Percentiles rank a stretch among this genome's conserved stretches.
These are phyloP conservation scores for Columba livia DNA, from an alignment of 2,113 vertebrate species.

Conservation along the genomic window DNA sequence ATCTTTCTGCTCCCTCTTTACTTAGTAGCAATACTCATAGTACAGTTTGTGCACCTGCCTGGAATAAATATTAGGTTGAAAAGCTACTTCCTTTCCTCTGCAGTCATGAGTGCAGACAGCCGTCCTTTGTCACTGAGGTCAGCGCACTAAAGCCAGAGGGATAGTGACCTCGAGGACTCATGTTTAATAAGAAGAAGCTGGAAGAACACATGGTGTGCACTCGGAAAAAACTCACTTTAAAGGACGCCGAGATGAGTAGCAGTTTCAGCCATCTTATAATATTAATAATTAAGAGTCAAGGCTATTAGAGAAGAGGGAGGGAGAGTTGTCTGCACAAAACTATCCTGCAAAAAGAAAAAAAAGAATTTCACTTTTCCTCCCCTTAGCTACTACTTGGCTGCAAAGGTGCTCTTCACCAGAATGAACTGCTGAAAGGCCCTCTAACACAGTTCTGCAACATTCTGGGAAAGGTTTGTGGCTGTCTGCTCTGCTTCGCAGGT, in stretches of 20 bases:
- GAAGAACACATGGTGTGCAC: not conserved
- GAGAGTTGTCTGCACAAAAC: not conserved
- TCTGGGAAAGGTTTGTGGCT: not conserved
- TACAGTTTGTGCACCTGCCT: not conserved
- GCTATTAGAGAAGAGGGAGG: not conserved
- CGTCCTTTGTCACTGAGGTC: not conserved
- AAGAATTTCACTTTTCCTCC: not conserved
- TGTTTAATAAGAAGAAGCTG: not conserved
- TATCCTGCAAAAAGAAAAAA: not conserved
- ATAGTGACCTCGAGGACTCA: not conserved
- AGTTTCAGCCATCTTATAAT: not conserved
- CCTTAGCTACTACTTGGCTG: not conserved
- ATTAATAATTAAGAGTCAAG: not conserved
- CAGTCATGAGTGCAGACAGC: not conserved
- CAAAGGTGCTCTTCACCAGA: not conserved
- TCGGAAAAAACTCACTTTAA: not conserved
- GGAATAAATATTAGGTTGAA: not conserved
- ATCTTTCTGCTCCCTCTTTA: not conserved
- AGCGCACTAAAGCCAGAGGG: not conserved
- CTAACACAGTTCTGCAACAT: not conserved
- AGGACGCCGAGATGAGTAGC: not conserved
- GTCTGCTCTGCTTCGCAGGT: rapidly evolving
- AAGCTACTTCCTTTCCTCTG: not conserved
- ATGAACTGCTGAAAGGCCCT: not conserved
- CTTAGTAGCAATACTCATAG: not conserved